phyloP scores from a whole-genome alignment of 2,888 invertebrate genomes.

The Cryptus viduatorius region DNA sequence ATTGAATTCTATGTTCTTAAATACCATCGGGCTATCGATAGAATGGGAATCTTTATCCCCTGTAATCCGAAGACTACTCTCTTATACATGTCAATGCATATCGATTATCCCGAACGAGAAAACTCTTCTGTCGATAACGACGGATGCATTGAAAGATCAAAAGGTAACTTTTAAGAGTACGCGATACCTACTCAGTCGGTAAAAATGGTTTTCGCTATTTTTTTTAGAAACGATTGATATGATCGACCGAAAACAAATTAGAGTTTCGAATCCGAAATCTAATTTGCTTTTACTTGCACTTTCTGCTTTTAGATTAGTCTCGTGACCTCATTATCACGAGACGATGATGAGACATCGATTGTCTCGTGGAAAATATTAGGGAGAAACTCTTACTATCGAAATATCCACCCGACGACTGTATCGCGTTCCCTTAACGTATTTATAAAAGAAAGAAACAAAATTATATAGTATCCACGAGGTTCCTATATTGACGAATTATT shows the following conservation, averaged over 20 bases:
- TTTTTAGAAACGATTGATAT: no score
- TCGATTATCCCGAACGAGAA: neutral
- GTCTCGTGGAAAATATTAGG: no score
- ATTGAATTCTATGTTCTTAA: neutral
- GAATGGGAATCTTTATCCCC: neutral
- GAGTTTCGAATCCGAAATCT: no score
- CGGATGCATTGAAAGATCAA: neutral
- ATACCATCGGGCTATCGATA: neutral
- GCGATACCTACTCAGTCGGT: no score
- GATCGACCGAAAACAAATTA: no score
- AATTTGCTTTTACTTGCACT: no score
- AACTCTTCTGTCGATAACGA: neutral
- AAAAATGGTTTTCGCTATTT: no score
- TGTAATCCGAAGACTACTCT: neutral
- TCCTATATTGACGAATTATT: slow-evolving; percentile 12
- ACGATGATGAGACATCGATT: no score
- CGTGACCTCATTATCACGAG: no score
- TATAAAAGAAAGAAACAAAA: neutral
- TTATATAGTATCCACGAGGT: neutral
- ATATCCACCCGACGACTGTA: no score
- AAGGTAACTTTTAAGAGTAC: neutral
- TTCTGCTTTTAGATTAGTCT: no score
- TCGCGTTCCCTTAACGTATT: neutral
- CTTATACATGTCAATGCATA: neutral
- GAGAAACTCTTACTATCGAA: no score